Conservation (phyloP, 64 coral and sea anemone genomes). For the Trachythela sp. region DNA sequence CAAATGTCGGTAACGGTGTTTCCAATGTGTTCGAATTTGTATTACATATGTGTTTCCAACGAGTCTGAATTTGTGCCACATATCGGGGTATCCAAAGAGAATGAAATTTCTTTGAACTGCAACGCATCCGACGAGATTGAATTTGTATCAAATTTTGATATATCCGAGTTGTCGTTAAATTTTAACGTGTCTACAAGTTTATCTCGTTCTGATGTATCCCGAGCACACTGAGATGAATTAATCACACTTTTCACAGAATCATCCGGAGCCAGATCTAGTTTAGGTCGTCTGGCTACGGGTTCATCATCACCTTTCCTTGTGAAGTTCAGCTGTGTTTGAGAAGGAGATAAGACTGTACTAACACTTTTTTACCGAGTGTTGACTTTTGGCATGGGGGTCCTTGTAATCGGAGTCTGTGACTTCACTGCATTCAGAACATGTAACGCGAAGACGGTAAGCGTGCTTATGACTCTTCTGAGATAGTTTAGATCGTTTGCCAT, state of each 20-base stretch:
- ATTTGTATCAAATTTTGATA: neutral
- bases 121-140: neutral
- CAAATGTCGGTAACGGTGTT: neutral
- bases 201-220: neutral
- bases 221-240: neutral
- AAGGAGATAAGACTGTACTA: neutral
- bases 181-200: neutral
- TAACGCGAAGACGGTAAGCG: neutral
- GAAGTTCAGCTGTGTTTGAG: neutral
- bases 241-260: slow-evolving; percentile 8
- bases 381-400: neutral
- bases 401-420: neutral
- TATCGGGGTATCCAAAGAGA: neutral
- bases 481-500: neutral
- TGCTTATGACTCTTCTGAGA: neutral
- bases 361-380: slow-evolving; percentile 1
- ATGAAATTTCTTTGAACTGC: neutral
- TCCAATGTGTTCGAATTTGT: neutral
- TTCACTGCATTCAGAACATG: neutral
- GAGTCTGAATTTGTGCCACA: neutral
- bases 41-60: neutral
- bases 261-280: neutral
- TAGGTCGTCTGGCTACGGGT: neutral
- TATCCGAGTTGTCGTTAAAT: neutral
- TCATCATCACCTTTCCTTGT: neutral